These are phyloP conservation scores for Seladonia tumulorum DNA, from an alignment of 2,888 invertebrate species.

Conservation along the genomic window DNA sequence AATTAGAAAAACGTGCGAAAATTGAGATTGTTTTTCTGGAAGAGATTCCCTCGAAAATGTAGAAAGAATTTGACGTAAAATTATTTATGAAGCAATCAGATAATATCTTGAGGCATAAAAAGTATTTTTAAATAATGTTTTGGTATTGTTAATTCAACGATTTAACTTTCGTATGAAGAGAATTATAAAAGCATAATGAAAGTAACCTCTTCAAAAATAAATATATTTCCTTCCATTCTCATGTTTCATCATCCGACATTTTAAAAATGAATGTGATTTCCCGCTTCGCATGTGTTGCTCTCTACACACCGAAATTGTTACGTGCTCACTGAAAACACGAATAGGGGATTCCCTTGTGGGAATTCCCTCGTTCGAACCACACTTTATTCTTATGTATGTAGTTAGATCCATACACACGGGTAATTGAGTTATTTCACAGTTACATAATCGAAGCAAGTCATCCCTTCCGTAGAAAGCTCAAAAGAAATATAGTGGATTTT, in stretches of 20 bases:
- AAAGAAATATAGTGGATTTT: background rate
- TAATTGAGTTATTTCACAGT: background rate
- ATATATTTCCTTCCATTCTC: background rate
- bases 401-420: background rate
- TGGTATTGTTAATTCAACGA: background rate
- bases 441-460: background rate
- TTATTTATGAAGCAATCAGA: background rate
- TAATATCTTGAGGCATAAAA: background rate
- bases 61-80: background rate
- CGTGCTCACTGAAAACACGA: background rate
- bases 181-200: background rate
- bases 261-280: conserved; percentile 1
- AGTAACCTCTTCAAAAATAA: background rate
- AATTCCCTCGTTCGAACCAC: background rate
- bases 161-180: background rate
- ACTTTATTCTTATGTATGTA: background rate
- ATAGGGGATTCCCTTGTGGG: background rate
- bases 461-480: background rate
- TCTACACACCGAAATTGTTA: background rate
- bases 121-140: background rate
- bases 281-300: background rate
- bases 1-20: background rate
- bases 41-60: background rate
- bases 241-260: background rate
- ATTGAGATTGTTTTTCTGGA: background rate